Evolutionary conservation across 2,888 invertebrate species (phyloP).

Genomic region (Ephialtes manifestator): DNA sequence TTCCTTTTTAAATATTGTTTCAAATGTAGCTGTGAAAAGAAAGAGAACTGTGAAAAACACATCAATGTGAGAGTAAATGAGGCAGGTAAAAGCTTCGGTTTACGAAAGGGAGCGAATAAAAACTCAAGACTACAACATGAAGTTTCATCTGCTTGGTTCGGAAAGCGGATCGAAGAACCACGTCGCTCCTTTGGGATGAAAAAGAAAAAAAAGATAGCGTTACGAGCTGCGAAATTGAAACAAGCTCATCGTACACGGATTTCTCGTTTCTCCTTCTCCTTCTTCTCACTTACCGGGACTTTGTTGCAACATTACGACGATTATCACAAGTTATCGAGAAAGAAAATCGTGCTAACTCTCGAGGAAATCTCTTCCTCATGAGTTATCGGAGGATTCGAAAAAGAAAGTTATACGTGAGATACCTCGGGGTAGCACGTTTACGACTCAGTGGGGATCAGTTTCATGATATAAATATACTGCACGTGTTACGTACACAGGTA

Average conservation of each 20-base stretch:
- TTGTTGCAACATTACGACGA: not conserved
- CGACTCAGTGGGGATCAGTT: not conserved
- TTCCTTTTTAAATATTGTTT: constrained; percentile 72
- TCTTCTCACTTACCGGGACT: not conserved
- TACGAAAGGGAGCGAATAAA: constrained; percentile 12
- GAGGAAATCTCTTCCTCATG: not conserved
- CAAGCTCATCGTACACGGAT: constrained; percentile 54
- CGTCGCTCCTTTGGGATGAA: constrained; percentile 56
- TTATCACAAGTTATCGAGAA: not conserved
- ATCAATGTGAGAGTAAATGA: constrained; percentile 26
- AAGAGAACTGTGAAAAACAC: constrained; percentile 53
- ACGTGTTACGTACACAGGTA: not conserved
- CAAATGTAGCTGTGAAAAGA: constrained; percentile 52
- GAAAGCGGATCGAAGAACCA: constrained; percentile 49
- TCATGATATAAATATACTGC: not conserved
- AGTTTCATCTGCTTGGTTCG: constrained; percentile 40
- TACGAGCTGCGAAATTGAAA: constrained; percentile 71
- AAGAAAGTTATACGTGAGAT: not conserved
- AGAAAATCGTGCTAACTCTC: not conserved
- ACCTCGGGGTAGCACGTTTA: not conserved
- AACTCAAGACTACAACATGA: constrained; percentile 30
- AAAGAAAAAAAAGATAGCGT: constrained; percentile 51
- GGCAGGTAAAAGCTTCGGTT: not conserved
- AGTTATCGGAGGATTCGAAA: not conserved
- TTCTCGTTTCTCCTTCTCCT: constrained; percentile 9